Conservation (phyloP, 2,797 vertebrate species). For the Sandelia bainsii region DNA sequence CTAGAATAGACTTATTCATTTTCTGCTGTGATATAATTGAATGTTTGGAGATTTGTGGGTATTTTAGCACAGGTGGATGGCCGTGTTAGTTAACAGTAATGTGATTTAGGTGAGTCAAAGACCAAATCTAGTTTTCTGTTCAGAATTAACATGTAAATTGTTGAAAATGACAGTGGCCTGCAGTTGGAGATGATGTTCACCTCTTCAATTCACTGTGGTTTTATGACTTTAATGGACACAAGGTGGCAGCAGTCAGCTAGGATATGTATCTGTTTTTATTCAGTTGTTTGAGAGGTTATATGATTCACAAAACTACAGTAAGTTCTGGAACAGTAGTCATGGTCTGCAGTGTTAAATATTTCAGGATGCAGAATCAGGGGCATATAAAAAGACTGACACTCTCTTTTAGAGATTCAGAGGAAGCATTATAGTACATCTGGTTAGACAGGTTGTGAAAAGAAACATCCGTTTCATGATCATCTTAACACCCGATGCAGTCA, state of each 20-base stretch:
- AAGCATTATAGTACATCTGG: not conserved
- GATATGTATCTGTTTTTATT: conserved; percentile 8
- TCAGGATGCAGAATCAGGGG: not conserved
- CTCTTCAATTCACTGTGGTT: not conserved
- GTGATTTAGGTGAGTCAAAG: not conserved
- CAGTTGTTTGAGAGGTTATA: conserved; percentile 3
- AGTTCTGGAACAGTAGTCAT: not conserved
- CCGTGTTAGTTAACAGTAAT: too few relatives aligned
- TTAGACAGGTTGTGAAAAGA: conserved; percentile 15
- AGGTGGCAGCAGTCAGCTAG: conserved; percentile 75
- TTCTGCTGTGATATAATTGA: not conserved
- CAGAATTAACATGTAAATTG: not conserved
- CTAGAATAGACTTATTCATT: conserved; percentile 16
- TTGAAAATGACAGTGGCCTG: not conserved
- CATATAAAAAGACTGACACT: not conserved
- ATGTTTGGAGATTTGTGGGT: not conserved
- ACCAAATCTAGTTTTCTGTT: too few relatives aligned
- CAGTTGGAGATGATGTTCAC: not conserved
- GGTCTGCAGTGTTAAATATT: conserved; percentile 2
- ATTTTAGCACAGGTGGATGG: not conserved
- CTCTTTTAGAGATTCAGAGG: conserved; percentile 1
- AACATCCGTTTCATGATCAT: conserved; percentile 21
- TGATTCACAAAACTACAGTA: conserved; percentile 4
- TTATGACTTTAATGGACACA: conserved; percentile 40
- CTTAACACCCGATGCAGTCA: conserved; percentile 42